Conservation (phyloP, 2,888 invertebrate genomes). For the Metacarcinus magister region DNA sequence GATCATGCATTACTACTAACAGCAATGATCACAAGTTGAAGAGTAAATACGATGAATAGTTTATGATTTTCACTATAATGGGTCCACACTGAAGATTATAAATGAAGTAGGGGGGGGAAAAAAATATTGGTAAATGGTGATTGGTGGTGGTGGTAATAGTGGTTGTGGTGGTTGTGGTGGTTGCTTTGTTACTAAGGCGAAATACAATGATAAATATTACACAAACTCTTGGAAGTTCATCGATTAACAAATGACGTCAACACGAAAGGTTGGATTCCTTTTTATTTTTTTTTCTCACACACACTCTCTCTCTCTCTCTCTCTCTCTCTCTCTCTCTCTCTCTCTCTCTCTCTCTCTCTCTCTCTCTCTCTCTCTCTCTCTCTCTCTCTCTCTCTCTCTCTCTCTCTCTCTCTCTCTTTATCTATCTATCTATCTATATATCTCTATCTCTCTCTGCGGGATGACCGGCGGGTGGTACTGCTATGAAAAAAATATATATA, state of each 20-base stretch:
- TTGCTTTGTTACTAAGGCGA: neutral
- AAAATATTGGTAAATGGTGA: neutral
- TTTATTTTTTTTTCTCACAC: neutral
- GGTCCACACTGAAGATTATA: no score
- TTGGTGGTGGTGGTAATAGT: neutral
- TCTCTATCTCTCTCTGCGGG: neutral
- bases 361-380: neutral
- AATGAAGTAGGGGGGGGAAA: no score
- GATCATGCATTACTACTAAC: no score
- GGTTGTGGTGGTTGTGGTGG: neutral
- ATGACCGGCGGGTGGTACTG: neutral
- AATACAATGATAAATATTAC: neutral
- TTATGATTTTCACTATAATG: no score
- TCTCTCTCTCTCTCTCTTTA: neutral
- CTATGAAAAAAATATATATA: neutral
- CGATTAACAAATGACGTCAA: neutral
- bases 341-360: neutral
- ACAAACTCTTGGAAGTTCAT: neutral
- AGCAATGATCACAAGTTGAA: no score
- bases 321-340: constrained; percentile 2
- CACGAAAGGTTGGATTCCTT: neutral
- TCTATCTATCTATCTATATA: neutral
- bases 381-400: neutral
- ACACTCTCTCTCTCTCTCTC: neutral
- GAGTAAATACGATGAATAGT: no score